These are phyloP conservation scores for Leptocoma aspasia DNA, from an alignment of 2,113 vertebrate species.

Conservation along the genomic window DNA sequence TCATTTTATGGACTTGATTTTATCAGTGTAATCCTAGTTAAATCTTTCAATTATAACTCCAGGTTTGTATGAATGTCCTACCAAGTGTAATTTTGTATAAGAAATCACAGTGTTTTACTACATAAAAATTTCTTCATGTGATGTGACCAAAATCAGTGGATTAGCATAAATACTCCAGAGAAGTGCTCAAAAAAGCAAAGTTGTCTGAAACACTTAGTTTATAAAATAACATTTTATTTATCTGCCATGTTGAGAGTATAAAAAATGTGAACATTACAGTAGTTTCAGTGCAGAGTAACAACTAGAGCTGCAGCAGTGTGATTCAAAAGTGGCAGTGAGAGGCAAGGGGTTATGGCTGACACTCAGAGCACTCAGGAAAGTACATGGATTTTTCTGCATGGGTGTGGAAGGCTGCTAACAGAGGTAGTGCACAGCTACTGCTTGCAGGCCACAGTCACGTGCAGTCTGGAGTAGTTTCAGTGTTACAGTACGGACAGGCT, in stretches of 20 bases:
- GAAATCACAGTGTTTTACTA: neutral
- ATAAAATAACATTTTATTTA: neutral
- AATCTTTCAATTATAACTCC: neutral
- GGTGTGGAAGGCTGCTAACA: neutral
- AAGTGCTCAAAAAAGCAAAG: neutral
- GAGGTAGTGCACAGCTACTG: rapidly evolving
- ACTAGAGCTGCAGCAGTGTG: neutral
- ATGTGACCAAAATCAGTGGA: neutral
- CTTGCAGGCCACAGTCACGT: rapidly evolving
- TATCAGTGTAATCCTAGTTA: neutral
- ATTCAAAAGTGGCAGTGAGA: neutral
- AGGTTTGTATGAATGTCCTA: neutral
- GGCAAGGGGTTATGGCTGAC: neutral
- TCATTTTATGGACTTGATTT: neutral
- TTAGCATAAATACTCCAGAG: neutral
- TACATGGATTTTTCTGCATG: neutral
- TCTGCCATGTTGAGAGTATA: neutral
- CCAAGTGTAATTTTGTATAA: neutral
- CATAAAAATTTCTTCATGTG: neutral
- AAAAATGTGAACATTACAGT: neutral
- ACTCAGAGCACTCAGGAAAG: neutral
- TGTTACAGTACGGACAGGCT: neutral
- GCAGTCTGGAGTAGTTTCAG: neutral
- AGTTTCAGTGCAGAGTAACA: neutral
- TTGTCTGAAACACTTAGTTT: neutral